These are phyloP conservation scores for Enteromius afrohamiltoni DNA, from an alignment of 2,797 vertebrate species.

Conservation along the genomic window DNA sequence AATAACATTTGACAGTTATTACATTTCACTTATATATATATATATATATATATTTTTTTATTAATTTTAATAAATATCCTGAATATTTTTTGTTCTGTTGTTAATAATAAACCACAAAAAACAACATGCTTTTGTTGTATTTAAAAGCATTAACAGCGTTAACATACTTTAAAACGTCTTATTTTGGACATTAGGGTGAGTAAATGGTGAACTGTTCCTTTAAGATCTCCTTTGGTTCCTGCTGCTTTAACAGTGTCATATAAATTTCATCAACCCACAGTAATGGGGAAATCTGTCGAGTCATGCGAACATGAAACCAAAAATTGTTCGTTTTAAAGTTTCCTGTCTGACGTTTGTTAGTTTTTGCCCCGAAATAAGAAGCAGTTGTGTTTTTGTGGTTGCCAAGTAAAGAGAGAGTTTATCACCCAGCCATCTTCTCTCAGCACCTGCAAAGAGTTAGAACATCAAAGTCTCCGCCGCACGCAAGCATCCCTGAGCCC, in stretches of 20 bases:
- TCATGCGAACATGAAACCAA: slow-evolving; percentile 29
- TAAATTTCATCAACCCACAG: slow-evolving; percentile 6
- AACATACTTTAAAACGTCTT: background rate
- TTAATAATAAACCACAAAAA: background rate
- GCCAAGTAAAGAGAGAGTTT: slow-evolving; percentile 52
- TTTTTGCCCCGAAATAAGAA: slow-evolving; percentile 27
- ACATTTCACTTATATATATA: too few relatives aligned
- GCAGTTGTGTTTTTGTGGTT: slow-evolving; percentile 49
- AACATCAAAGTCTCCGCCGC: slow-evolving; percentile 49
- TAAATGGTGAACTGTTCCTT: slow-evolving; percentile 10
- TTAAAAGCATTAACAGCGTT: background rate
- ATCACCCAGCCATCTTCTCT: slow-evolving; percentile 46
- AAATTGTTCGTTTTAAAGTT: background rate
- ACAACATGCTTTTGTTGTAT: background rate
- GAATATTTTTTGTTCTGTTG: background rate
- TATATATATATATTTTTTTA: too few relatives aligned
- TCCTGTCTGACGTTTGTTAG: background rate
- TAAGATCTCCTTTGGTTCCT: background rate
- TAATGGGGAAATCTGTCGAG: slow-evolving; percentile 27
- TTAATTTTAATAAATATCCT: too few relatives aligned
- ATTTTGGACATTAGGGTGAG: background rate
- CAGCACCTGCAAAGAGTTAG: slow-evolving; percentile 57
- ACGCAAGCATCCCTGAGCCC: slow-evolving; percentile 43
- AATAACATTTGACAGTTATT: too few relatives aligned
- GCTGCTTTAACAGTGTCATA: background rate